Evolutionary conservation across 2,797 vertebrate genomes (phyloP), one percentile per base, ranked within the genome.

Genomic region (Acanthopagrus latus): DNA sequence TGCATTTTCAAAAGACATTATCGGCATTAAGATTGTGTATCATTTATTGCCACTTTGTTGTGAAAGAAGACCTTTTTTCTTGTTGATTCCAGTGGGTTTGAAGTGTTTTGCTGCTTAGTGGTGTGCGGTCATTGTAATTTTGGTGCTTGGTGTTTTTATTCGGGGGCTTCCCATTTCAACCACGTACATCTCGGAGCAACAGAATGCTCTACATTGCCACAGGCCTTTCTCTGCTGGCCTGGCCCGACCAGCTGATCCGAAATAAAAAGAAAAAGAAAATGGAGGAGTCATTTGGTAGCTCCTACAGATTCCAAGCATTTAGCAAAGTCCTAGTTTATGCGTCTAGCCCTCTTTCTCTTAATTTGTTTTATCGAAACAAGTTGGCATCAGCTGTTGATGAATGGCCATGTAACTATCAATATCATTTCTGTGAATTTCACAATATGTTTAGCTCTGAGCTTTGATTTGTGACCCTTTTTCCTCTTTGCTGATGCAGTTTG

Each of bases 401-500:
- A 64, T 18, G 29, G 52, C 41, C 43, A 33, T 8, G 2, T 38
- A n/a, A 2, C 55, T 44, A 7, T 63, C n/a, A 48, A 63, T 8
- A 66, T 54, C 46, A 46, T 43, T 10, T 67, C 47, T 46, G 14
- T 65, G 27, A 64, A 46, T 57, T 6, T 62, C 44, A 27, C 44
- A 44, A 7, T 73, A n/a, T 20, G 9, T 62, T 67, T 56, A 25
- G 33, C 47, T 52, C 46, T 33, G 20, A 69, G 58, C 58, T 73
- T 64, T 78, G 77, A 80, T 82, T 75, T 87, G 76, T 62, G 73
- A 29, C 55, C 71, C 56, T 44, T 62, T n/a, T 55, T 60, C n/a
- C 20, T 70, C 43, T 86, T 74, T 73, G 67, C 82, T 80, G 73
- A 80, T 78, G 64, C 63, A 60, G 76, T 85, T 82, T 70, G 56